Percentiles rank a stretch among this genome's conserved stretches.
Evolutionary conservation across 2,888 invertebrate genomes (phyloP).

Genomic region (Odontocolon sp.): DNA sequence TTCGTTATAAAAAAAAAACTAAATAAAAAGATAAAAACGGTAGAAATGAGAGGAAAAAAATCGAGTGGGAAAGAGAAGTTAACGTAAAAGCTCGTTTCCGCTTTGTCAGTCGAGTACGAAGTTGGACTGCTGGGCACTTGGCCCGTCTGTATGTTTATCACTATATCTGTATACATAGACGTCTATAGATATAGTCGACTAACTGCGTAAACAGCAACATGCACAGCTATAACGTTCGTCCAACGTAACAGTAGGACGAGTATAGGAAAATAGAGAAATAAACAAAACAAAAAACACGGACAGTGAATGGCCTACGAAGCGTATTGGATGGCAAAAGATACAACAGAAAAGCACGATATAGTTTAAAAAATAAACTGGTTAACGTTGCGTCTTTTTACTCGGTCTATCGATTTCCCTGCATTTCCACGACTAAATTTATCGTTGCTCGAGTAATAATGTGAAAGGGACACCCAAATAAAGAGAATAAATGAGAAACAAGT

Average conservation of each 20-base stretch:
- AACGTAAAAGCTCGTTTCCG: constrained; percentile 12
- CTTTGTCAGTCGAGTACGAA: constrained; percentile 14
- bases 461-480: background rate
- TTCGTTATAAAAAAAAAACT: constrained; percentile 25
- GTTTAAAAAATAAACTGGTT: background rate
- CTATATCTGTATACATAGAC: too few species aligned
- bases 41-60: background rate
- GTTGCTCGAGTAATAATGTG: constrained; percentile 48
- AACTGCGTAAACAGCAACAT: constrained; percentile 4
- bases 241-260: background rate
- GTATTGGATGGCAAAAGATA: background rate
- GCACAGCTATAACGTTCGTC: background rate
- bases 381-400: background rate
- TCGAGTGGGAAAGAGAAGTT: background rate
- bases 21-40: constrained; percentile 22
- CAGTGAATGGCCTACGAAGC: background rate
- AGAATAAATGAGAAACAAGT: constrained; percentile 4
- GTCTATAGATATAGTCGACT: too few species aligned
- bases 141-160: too few species aligned
- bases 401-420: constrained; percentile 5
- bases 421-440: constrained; percentile 43
- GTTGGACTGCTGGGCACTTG: constrained; percentile 8
- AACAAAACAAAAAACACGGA: background rate
- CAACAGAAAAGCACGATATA: background rate
- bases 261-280: background rate